Evolutionary conservation across 2,113 vertebrate genomes (phyloP).

Genomic region (Epinephelus fuscoguttatus): DNA sequence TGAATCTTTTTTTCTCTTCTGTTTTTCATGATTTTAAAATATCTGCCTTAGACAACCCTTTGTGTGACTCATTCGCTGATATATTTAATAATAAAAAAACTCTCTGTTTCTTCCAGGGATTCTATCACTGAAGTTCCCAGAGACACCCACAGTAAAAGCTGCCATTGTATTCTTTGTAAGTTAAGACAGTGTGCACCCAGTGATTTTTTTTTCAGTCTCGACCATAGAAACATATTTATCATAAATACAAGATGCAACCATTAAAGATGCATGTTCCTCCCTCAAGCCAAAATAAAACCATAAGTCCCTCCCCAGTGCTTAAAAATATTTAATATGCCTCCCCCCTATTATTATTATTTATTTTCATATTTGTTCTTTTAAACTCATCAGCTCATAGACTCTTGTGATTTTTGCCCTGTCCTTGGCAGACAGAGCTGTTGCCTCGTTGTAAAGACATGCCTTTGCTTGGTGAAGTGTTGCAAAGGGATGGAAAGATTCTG

Average conservation of each 20-base stretch:
- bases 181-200: constrained; percentile 35
- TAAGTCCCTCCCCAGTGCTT: too few species aligned
- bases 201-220: not conserved
- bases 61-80: not conserved
- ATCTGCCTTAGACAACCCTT: not conserved
- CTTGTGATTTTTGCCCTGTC: not conserved
- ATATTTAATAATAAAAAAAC: not conserved
- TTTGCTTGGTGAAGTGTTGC: constrained; percentile 89
- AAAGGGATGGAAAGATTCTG: constrained; percentile 91
- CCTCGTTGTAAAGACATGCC: constrained; percentile 90
- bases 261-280: too few species aligned
- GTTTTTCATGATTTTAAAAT: not conserved
- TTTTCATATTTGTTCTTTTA: not conserved
- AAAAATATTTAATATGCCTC: too few species aligned
- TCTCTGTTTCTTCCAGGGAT: constrained; percentile 84
- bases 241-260: too few species aligned
- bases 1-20: not conserved
- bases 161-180: constrained; percentile 96
- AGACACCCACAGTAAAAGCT: constrained; percentile 94
- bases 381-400: not conserved
- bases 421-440: constrained; percentile 91
- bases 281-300: not conserved
- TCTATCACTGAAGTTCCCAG: constrained; percentile 94
- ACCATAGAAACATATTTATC: too few species aligned
- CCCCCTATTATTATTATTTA: too few species aligned